phyloP scores from a whole-genome alignment of 1,140 invertebrate genomes.

The Ceratina australensis region DNA sequence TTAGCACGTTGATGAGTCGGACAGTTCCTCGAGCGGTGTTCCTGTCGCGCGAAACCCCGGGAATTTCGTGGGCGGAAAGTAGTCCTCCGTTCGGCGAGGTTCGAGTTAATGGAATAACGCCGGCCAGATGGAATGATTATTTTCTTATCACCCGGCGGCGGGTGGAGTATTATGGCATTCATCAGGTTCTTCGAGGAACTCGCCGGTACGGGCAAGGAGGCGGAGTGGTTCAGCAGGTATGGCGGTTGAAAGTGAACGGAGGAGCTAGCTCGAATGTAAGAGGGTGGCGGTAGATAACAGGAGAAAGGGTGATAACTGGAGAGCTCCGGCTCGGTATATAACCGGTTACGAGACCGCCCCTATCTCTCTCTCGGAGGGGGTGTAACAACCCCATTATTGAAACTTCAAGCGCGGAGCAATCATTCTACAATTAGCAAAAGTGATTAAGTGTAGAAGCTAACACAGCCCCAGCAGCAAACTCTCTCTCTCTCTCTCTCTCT shows the following conservation, averaged over 20 bases:
- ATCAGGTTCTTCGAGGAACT: conserved; percentile 52
- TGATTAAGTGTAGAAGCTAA: conserved; percentile 71
- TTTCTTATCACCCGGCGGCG: conserved; percentile 67
- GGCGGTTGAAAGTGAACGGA: not conserved
- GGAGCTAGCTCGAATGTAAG: not conserved
- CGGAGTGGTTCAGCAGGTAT: not conserved
- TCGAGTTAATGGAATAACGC: conserved; percentile 64
- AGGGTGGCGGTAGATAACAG: conserved; percentile 50
- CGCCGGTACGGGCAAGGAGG: not conserved
- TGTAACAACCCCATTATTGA: conserved; percentile 73
- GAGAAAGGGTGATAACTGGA: conserved; percentile 48
- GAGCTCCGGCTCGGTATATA: conserved; percentile 47
- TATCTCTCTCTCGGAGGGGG: not conserved
- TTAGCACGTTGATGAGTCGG: conserved; percentile 32
- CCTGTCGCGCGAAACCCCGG: not conserved
- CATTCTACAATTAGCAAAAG: conserved; percentile 75
- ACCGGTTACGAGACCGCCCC: conserved; percentile 46
- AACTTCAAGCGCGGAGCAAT: conserved; percentile 73
- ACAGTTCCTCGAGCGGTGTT: not conserved
- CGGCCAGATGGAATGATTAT: conserved; percentile 67
- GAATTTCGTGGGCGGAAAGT: too few relatives aligned
- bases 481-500: not conserved
- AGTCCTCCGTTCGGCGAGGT: too few relatives aligned
- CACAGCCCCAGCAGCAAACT: conserved; percentile 20
- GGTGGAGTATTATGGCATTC: conserved; percentile 66